Evolutionary conservation across 2,797 vertebrate genomes (phyloP).

Genomic region (Simalia tracyae): DNA sequence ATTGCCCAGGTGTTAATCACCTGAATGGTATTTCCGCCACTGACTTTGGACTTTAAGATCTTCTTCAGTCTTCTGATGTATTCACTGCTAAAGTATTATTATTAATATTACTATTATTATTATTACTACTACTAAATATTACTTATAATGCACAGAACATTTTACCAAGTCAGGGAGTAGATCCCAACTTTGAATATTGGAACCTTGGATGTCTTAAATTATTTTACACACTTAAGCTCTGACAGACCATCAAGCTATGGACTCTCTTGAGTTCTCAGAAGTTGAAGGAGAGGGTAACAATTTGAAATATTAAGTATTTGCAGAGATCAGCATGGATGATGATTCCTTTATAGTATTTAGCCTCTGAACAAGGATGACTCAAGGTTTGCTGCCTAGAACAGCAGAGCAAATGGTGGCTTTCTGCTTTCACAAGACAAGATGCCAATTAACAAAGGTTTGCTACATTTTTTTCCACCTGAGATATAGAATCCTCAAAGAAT

Average conservation of each 20-base stretch:
- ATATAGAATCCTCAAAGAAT: neutral
- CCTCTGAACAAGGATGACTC: neutral
- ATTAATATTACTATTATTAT: no score
- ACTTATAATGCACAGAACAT: neutral
- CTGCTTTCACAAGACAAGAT: neutral
- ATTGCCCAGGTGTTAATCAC: no score
- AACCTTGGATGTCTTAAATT: fast-evolving
- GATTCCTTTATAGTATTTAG: neutral
- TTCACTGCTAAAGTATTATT: no score
- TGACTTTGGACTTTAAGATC: no score
- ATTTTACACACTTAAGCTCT: neutral
- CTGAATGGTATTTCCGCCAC: no score
- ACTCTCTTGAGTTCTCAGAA: no score
- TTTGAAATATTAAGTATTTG: neutral
- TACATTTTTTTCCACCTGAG: neutral
- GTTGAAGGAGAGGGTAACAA: neutral
- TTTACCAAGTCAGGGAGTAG: neutral
- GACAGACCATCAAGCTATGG: neutral
- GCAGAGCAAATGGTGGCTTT: neutral
- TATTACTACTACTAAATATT: neutral
- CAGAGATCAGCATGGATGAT: neutral
- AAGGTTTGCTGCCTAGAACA: neutral
- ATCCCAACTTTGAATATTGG: neutral
- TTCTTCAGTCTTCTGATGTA: no score
- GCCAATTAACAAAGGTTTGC: neutral